phyloP scores from a whole-genome alignment of 2,888 invertebrate species.

The Drosophila subsilvestris region DNA sequence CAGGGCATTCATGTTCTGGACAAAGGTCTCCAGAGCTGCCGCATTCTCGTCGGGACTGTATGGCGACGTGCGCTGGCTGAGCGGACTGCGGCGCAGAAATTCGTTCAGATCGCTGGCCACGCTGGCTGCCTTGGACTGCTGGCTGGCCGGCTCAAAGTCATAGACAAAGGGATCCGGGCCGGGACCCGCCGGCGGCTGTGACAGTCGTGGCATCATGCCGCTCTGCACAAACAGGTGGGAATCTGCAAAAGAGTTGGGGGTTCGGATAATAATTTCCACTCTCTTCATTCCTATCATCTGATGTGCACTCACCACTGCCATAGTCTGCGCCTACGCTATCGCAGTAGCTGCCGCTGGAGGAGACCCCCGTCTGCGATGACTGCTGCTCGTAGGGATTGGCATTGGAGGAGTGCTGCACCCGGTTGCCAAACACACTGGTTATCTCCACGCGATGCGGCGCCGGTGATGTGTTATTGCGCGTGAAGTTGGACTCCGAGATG shows the following conservation, averaged over 20 bases:
- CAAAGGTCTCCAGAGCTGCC: conserved; percentile 81
- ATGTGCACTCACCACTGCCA: conserved; percentile 62
- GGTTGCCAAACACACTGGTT: conserved; percentile 81
- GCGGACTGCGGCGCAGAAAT: conserved; percentile 85
- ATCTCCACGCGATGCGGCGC: conserved; percentile 84
- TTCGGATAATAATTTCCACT: not conserved
- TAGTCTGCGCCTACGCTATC: conserved; percentile 75
- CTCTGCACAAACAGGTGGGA: conserved; percentile 91
- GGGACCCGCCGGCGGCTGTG: conserved; percentile 88
- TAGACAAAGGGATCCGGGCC: conserved; percentile 94
- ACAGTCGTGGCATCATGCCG: conserved; percentile 87
- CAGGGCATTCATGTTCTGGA: conserved; percentile 81
- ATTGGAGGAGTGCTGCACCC: conserved; percentile 67
- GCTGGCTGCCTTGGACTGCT: conserved; percentile 84
- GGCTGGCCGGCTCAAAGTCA: conserved; percentile 89
- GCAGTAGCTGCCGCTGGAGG: conserved; percentile 69
- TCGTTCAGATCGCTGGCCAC: conserved; percentile 89
- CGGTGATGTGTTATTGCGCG: conserved; percentile 80
- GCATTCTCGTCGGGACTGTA: conserved; percentile 80
- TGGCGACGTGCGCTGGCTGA: conserved; percentile 81
- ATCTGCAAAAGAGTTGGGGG: conserved; percentile 55
- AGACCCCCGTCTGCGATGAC: conserved; percentile 47
- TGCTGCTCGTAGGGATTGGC: conserved; percentile 78
- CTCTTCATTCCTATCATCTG: too few relatives aligned
- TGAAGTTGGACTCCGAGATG: conserved; percentile 84